These are phyloP conservation scores for Pomacea maculata DNA, from an alignment of 1,140 invertebrate genomes.

Conservation along the genomic window DNA sequence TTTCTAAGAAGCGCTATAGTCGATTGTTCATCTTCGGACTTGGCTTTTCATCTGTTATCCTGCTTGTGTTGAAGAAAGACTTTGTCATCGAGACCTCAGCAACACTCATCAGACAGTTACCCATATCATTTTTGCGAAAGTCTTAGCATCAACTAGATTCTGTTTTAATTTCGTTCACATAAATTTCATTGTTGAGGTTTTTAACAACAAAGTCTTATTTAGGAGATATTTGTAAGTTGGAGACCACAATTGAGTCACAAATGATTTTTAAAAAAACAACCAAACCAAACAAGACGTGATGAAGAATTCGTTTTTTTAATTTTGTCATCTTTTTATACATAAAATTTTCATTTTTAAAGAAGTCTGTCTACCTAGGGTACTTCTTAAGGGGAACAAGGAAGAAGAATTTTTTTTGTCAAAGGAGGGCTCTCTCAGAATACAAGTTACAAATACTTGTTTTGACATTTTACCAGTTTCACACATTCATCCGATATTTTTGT, in stretches of 20 bases:
- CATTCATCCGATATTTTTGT: too few species aligned
- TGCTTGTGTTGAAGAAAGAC: slow-evolving; percentile 30
- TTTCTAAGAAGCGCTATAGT: slow-evolving; percentile 1
- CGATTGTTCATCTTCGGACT: slow-evolving; percentile 15
- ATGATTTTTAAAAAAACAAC: neutral
- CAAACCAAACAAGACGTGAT: neutral
- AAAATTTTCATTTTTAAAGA: too few species aligned
- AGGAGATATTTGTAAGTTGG: neutral
- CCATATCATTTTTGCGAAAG: neutral
- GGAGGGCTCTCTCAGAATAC: too few species aligned
- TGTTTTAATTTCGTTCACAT: too few species aligned
- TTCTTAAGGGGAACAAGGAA: too few species aligned
- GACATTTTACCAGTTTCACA: too few species aligned
- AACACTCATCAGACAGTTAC: neutral
- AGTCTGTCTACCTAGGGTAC: too few species aligned
- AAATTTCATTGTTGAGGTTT: too few species aligned
- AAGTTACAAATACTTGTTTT: too few species aligned
- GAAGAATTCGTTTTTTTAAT: too few species aligned
- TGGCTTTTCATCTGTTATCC: slow-evolving; percentile 3
- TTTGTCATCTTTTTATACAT: too few species aligned
- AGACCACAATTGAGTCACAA: neutral
- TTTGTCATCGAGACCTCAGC: neutral
- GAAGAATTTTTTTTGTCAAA: too few species aligned
- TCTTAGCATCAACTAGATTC: neutral
- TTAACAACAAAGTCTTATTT: neutral